A percentile compares a stretch with the other conserved stretches of the same genome.
Evolutionary conservation across 1,140 invertebrate species (phyloP).

Genomic region (Procambarus virginalis): DNA sequence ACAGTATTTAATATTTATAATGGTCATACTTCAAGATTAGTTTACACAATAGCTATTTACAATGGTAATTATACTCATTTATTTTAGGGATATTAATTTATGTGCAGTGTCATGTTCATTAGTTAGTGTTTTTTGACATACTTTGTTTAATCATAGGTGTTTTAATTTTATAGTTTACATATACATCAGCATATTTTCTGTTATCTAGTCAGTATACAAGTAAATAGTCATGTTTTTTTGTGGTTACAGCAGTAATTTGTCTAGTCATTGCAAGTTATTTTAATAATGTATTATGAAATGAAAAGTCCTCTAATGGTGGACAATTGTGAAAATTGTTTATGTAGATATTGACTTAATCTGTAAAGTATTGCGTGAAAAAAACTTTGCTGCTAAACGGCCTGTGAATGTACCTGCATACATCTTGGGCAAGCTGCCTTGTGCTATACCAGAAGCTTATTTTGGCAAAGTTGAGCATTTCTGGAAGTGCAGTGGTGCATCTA

Average conservation of each 20-base stretch:
- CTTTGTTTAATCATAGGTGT: neutral
- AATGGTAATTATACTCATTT: neutral
- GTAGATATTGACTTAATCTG: constrained; percentile 3
- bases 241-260: constrained; percentile 26
- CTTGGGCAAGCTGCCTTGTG: neutral
- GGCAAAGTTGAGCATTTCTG: neutral
- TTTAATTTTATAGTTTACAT: neutral
- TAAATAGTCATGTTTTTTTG: constrained; percentile 17
- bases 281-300: constrained; percentile 5
- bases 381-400: constrained; percentile 6
- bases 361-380: neutral
- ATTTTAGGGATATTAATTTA: neutral
- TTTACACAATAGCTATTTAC: neutral
- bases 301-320: neutral
- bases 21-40: neutral
- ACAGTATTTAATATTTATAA: constrained; percentile 9
- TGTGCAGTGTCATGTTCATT: neutral
- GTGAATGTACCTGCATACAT: constrained; percentile 17
- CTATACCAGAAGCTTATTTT: neutral
- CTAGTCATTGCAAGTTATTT: constrained; percentile 22
- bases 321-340: constrained; percentile 15
- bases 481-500: neutral
- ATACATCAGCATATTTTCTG: constrained; percentile 20
- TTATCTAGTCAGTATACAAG: constrained; percentile 24
- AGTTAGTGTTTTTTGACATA: neutral